Conservation (phyloP, 2,797 vertebrate species). For the Xiphophorus birchmanni region DNA sequence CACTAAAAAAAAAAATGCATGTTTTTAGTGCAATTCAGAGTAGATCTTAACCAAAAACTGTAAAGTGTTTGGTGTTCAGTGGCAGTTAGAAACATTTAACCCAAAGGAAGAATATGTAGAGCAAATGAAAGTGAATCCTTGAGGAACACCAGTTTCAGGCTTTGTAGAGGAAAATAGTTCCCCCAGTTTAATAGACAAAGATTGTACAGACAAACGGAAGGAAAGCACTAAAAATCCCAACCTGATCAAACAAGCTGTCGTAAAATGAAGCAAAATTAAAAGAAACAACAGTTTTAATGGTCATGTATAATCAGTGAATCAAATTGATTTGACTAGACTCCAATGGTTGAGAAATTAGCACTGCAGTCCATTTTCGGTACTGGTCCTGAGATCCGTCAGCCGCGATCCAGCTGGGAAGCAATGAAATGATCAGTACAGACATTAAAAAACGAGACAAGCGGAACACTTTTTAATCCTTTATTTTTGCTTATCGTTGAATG, state of each 20-base stretch:
- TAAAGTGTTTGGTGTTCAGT: neutral
- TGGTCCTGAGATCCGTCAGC: neutral
- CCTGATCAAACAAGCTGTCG: neutral
- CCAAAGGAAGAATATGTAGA: neutral
- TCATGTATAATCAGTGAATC: too few relatives aligned
- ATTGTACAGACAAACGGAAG: neutral
- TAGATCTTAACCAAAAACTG: neutral
- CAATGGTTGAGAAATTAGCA: neutral
- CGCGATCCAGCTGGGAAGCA: neutral
- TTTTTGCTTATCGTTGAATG: conserved; percentile 51
- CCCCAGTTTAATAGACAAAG: neutral
- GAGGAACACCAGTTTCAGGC: too few relatives aligned
- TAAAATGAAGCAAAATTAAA: neutral
- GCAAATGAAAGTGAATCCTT: neutral
- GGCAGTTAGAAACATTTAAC: neutral
- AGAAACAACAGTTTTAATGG: neutral
- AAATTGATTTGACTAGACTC: neutral
- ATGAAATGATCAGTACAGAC: neutral
- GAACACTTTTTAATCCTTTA: conserved; percentile 55
- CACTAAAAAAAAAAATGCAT: neutral
- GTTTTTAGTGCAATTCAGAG: neutral
- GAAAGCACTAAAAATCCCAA: neutral
- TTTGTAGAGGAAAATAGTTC: neutral
- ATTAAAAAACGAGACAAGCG: neutral
- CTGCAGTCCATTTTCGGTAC: neutral